phyloP scores from a whole-genome alignment of 1,140 invertebrate species.

The Drosophila guanche region DNA sequence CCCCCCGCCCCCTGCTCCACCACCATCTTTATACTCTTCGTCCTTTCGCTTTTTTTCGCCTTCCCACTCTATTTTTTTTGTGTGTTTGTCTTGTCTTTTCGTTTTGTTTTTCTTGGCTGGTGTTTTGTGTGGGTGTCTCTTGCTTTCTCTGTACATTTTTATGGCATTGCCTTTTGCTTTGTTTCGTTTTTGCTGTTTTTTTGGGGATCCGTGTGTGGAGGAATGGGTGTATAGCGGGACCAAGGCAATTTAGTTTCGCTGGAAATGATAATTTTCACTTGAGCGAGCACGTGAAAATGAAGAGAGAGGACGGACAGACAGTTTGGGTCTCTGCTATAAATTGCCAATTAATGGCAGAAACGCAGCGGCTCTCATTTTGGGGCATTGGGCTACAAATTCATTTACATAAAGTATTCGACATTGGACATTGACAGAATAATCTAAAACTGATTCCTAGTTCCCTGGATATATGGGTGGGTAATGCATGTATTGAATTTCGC shows the following conservation, averaged over 20 bases:
- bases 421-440: slow-evolving; percentile 25
- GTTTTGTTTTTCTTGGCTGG: slow-evolving; percentile 10
- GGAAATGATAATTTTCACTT: slow-evolving; percentile 82
- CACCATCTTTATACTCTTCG: too few species aligned
- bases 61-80: slow-evolving; percentile 19
- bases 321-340: slow-evolving; percentile 59
- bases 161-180: slow-evolving; percentile 64
- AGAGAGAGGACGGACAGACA: background rate
- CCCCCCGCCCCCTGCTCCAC: too few species aligned
- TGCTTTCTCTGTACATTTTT: slow-evolving; percentile 63
- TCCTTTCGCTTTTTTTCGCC: slow-evolving; percentile 25
- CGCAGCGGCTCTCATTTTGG: slow-evolving; percentile 16
- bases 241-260: slow-evolving; percentile 59
- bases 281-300: slow-evolving; percentile 66
- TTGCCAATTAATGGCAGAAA: slow-evolving; percentile 73
- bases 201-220: too few species aligned
- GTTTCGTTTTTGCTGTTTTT: slow-evolving; percentile 30
- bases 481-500: background rate
- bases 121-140: slow-evolving; percentile 28
- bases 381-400: slow-evolving; percentile 37
- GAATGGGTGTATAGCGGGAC: slow-evolving; percentile 5
- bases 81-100: slow-evolving; percentile 18
- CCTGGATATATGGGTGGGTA: slow-evolving; percentile 43
- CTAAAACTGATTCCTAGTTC: slow-evolving; percentile 12
- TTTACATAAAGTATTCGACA: slow-evolving; percentile 53